Evolutionary conservation across 1,140 invertebrate species (phyloP), one percentile per base, ranked within the genome.

Genomic region (Drosophila sulfurigaster): DNA sequence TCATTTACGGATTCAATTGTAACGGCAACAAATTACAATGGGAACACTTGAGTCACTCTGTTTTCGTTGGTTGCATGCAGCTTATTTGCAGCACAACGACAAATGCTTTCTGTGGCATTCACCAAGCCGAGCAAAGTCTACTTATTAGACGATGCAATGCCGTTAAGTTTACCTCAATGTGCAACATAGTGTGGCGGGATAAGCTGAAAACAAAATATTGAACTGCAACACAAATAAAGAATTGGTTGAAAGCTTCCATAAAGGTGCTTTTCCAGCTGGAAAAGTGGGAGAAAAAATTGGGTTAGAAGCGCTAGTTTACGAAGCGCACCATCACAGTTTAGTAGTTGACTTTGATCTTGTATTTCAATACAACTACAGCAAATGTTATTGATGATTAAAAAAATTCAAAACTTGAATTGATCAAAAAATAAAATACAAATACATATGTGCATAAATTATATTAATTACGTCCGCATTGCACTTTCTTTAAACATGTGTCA

Each of bases 21-120:
- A 69, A 52, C 51, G 51, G 63, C 41, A 48, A 16, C 43, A 56
- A 67, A 58, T 52, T 51, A 69, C 69, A 78, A 80, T 88, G 69
- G 54, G 76, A 87, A 81, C 85, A 81, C 65, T 83, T 75, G 74
- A 81, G 86, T 74, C 78, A 52, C 62, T 78, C 43, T 69, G 82
- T 60, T 86, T 86, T 85, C 78, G 78, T 82, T 58, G 20, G 16
- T 48, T 43, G n/a, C 38, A 41, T 41, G 8, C 3, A 32, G 30
- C 20, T 25, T 25, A 25, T 41, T 11, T 41, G 32, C 56, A 6
- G 11, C 13, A 48, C 11, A 35, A 46, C 46, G 59, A 13, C 32
- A 11, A 52, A 74, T 67, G 77, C 68, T 52, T 32, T 32, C n/a
- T 52, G 46, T 63, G 79, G 4, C 11, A 5, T 32, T 11, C 66